Base-by-base conservation (phyloP, 2,888 invertebrate genomes). In the Mythimna albipuncta region DNA sequence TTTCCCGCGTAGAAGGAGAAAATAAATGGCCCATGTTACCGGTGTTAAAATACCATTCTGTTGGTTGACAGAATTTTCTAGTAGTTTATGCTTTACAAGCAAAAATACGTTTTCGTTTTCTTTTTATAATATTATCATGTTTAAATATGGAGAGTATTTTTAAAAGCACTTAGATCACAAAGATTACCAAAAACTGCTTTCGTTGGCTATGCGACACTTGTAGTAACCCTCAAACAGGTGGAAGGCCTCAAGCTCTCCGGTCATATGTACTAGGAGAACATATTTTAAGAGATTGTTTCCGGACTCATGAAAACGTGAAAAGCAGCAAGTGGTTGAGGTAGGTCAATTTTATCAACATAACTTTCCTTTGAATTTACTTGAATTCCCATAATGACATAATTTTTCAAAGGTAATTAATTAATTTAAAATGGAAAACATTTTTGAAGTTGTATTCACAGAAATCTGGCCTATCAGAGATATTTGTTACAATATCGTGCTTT, bases 241-340 rank as follows among this genome's bases (percentile, higher is more conserved):
- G 50, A 52, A 52, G 50, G 50, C 50, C n/a, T 52, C 62, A 44
- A 1, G 21, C 21, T 10, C 55, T 26, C 26, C 26, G 26, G 55
- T 55, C 21, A 13, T 26, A 13, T 26, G 13, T 26, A 55, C 55
- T 13, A 13, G 55, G 55, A 55, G 26, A 55, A 26, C 55, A 55
- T 21, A 11, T n/a, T 1, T 2, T n/a, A 52, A 52, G 50, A 52
- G 50, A 19, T 50, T 4, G 54, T 54, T 54, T 21, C 21, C 7
- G 32, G n/a, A n/a, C 9, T 6, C 16, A 13, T 35, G 32, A 0
- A 32, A 66, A 66, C 54, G 11, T 5, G 16, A 13, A 0, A 32
- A 62, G 57, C 21, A 38, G 19, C 38, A 65, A 19, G 26, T 65
- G 38, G 21, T 57, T 57, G 21, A 38, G 62, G 38, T 64, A 35